Percentiles rank a stretch among this genome's conserved stretches.
phyloP scores from a whole-genome alignment of 2,797 vertebrate genomes.

The Vipera ursinii region DNA sequence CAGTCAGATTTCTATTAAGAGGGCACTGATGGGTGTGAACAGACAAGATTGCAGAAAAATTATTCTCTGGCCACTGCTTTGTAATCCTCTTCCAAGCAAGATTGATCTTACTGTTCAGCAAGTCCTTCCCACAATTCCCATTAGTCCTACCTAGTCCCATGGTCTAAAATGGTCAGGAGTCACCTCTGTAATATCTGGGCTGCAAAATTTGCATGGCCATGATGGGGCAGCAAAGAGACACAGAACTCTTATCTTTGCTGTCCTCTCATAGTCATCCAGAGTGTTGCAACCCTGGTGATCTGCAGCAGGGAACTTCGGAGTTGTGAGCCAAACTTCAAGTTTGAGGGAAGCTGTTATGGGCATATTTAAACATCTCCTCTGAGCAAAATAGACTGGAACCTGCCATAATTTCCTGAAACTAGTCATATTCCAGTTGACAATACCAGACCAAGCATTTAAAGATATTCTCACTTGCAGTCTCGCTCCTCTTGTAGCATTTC shows the following conservation, averaged over 20 bases:
- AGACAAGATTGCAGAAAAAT: background rate
- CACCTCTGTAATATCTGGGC: background rate
- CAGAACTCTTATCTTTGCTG: background rate
- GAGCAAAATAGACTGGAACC: background rate
- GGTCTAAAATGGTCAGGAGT: background rate
- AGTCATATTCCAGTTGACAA: background rate
- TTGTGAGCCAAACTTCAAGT: background rate
- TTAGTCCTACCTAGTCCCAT: background rate
- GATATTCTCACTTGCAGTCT: background rate
- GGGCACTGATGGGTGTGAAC: no score
- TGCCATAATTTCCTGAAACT: background rate
- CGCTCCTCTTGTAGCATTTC: background rate
- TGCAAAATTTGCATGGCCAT: background rate
- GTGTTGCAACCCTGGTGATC: background rate
- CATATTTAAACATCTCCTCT: background rate
- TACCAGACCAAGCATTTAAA: no score
- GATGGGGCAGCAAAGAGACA: background rate
- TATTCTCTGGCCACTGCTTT: background rate
- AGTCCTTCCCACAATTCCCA: background rate
- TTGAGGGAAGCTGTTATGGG: background rate
- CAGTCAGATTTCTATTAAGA: background rate
- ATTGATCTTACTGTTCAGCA: background rate
- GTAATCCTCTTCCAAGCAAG: background rate
- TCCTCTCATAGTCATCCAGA: background rate
- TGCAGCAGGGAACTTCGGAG: background rate